Evolutionary conservation across 2,797 vertebrate species (phyloP).

Genomic region (Galagoides demidoff): DNA sequence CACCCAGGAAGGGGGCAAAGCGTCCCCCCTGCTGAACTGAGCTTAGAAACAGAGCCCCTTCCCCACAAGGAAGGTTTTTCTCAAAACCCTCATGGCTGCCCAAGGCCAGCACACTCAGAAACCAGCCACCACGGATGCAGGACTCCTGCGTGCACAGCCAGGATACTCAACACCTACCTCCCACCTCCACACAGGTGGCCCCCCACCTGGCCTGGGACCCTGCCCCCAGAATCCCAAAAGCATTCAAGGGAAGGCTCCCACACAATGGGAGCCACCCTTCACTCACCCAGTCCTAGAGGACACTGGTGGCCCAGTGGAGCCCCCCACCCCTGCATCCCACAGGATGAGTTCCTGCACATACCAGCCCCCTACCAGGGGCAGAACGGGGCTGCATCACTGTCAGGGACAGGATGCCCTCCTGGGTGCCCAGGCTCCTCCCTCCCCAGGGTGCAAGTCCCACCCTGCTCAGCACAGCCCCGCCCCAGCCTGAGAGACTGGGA

Average conservation of each 20-base stretch:
- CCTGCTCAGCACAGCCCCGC: neutral
- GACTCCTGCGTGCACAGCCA: rapidly evolving
- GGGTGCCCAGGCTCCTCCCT: neutral
- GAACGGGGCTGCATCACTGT: neutral
- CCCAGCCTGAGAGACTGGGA: neutral
- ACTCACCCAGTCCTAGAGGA: neutral
- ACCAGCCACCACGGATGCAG: too few relatives aligned
- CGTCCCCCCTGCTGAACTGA: neutral
- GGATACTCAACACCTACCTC: neutral
- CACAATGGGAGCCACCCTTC: neutral
- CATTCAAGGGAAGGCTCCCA: neutral
- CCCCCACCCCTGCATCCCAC: neutral
- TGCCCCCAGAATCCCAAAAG: neutral
- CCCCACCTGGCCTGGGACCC: neutral
- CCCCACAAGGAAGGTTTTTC: too few relatives aligned
- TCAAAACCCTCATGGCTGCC: rapidly evolving
- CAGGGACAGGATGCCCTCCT: neutral
- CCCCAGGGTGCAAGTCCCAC: neutral
- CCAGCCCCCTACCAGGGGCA: neutral
- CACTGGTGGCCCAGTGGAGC: neutral
- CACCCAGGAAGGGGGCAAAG: neutral
- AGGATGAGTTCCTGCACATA: too few relatives aligned
- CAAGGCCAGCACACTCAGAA: neutral
- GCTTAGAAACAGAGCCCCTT: neutral
- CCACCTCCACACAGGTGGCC: neutral